Evolutionary conservation across 2,797 vertebrate species (phyloP), one percentile per base, ranked within the genome.

Genomic region (Scyliorhinus canicula): DNA sequence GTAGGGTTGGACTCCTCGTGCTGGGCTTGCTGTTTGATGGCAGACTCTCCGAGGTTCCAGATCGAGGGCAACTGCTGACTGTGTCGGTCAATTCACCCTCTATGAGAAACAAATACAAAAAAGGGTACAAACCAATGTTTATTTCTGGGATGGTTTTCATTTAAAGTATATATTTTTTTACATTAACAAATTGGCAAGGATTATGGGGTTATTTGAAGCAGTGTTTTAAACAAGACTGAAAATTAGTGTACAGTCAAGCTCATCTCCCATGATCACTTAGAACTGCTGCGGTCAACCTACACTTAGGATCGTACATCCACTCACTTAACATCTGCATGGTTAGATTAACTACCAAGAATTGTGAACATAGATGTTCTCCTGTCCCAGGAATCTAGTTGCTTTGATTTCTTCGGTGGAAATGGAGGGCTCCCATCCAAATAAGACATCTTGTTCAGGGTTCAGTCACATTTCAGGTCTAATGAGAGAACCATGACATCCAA

Each of bases 41-140:
- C 95, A 97, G 97, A 47, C 97, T 97, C 96, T 99, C 98, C 0
- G 98, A 99, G 93, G 97, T 97, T 0, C 97, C 97, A 47, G 98
- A 99, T 47, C 96, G 97, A 0, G 98, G 98, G 93, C 98, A 98
- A 95, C 98, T 94, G 47, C 93, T 99, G 95, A 98, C 97, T 0
- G 98, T 98, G 96, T 99, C 99, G 0, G 98, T 99, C 96, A 99
- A 97, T 93, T 99, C 99, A 95, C 99, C 99, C 1, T 99, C 99
- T 99, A 96, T 96, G 90, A 95, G 85, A 95, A 85, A 95, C 52
- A 67, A 47, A 14, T 16, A 74, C 35, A 31, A 69, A 67, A 31
- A 60, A 60, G 14, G 55, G 31, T 31, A 71, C 44, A 28, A 47
- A 28, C 11, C 93, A 74, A 21, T n/a, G 31, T 50, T 94, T 55